Base-by-base conservation (phyloP, 2,797 vertebrate species). In the Salmo trutta region DNA sequence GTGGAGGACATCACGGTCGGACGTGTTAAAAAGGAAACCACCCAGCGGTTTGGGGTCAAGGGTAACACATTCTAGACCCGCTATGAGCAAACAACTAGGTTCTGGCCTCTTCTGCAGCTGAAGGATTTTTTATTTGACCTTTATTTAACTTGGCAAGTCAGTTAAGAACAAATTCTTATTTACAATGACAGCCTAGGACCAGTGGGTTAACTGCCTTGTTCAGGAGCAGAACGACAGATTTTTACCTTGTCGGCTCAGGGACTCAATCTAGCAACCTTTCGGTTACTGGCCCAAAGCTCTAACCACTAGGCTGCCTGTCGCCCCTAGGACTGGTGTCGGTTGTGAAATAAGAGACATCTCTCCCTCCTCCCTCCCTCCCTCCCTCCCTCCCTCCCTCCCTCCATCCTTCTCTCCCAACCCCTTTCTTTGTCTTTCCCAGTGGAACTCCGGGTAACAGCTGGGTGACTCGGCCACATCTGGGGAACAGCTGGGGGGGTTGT, bases 381-480 rank as follows among this genome's bases (percentile, higher is more conserved):
- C 21, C 47, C 14, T 54, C 59, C 29, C 4, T 68, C 67, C 33
- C 7, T 21, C 33, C 33, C 67, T 15, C 36, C 19, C 24, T 29
- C 21, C 47, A 53, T 16, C 24, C 10, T 53, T 16, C n/a, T 27
- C 70, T 71, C 70, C 17, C 24, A 19, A 47, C 8, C 41, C 19
- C 69, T 47, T 52, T 29, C 66, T 17, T 31, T 36, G 51, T 4
- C 3, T 51, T 17, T 16, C 47, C 14, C 27, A 15, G 64, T 66
- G 21, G 65, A 31, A 21, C 52, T 14, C 53, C 21, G 68, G 4
- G 68, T 64, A 53, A 77, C 75, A 77, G 75, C 75, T 71, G 75
- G 75, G 54, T 62, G 68, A 77, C 66, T 36, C n/a, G 1, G 52
- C 27, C 51, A 36, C 75, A 77, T 77, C 75, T 77, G 75, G 75